Evolutionary conservation across 1,140 invertebrate genomes (phyloP).

Genomic region (Coelopa frigida): DNA sequence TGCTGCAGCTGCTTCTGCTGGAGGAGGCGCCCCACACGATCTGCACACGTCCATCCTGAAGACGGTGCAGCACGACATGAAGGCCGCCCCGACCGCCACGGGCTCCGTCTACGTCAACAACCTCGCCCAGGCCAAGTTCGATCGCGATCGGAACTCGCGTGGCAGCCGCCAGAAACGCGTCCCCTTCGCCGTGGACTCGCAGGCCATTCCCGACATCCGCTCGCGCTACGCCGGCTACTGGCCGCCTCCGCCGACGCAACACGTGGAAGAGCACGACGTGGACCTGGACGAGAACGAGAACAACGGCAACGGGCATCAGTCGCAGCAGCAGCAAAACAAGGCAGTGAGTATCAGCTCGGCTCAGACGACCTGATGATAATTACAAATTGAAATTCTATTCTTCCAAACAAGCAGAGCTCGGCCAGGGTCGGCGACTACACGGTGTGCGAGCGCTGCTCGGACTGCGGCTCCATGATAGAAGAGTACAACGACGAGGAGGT

Average conservation of each 20-base stretch:
- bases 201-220: conserved; percentile 44
- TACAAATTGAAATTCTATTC: no score
- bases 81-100: conserved; percentile 8
- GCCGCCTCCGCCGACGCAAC: conserved; percentile 29
- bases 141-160: conserved; percentile 12
- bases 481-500: conserved; percentile 96
- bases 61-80: conserved; percentile 29
- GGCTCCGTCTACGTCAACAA: no score
- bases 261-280: conserved; percentile 29
- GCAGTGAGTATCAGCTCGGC: conserved; percentile 27
- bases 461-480: conserved; percentile 78
- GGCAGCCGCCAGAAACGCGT: conserved; percentile 46
- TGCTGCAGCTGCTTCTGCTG: neutral
- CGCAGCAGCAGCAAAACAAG: conserved; percentile 21
- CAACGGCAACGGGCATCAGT: conserved; percentile 23
- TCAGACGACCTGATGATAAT: no score
- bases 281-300: conserved; percentile 26
- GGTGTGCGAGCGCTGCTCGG: conserved; percentile 60
- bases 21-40: conserved; percentile 29
- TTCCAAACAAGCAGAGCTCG: conserved; percentile 57
- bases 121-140: neutral
- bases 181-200: conserved; percentile 45
- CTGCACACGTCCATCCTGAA: conserved; percentile 37
- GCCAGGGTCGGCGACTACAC: conserved; percentile 65
- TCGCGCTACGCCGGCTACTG: conserved; percentile 42